A percentile compares a stretch with the other conserved stretches of the same genome.
These are phyloP conservation scores for Drosophila peninsularis DNA, from an alignment of 2,888 invertebrate species.

Conservation along the genomic window DNA sequence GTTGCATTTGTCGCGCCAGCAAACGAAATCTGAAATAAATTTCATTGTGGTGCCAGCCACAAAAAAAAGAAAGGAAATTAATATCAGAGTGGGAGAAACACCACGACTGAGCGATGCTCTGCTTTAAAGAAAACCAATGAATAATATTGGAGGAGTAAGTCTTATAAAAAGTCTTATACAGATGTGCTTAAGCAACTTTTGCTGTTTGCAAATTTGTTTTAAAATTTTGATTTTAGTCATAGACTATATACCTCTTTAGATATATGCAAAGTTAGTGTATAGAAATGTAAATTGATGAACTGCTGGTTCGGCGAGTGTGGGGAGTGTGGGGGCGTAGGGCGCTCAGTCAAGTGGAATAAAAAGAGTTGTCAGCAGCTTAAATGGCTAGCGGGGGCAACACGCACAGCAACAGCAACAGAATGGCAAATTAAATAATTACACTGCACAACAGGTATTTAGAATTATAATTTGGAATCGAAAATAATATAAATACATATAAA, in stretches of 20 bases:
- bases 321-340: not conserved
- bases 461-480: no score
- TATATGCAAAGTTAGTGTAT: not conserved
- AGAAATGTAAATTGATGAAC: constrained; percentile 20
- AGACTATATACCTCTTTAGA: not conserved
- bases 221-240: not conserved
- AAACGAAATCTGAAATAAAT: constrained; percentile 65
- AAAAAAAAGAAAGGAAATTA: constrained; percentile 6
- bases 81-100: not conserved
- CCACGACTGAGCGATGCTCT: constrained; percentile 1
- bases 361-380: constrained; percentile 17
- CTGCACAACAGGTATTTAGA: constrained; percentile 3
- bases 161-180: not conserved
- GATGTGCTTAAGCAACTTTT: no score
- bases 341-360: constrained; percentile 7
- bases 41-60: constrained; percentile 57
- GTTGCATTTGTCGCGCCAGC: constrained; percentile 53
- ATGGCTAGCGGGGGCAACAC: constrained; percentile 8
- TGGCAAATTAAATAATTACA: constrained; percentile 41
- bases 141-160: not conserved
- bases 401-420: constrained; percentile 15
- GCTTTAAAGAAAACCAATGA: not conserved
- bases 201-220: not conserved
- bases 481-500: no score
- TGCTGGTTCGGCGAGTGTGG: not conserved